Conservation (phyloP, 2,797 vertebrate genomes). For the Oreochromis mossambicus region DNA sequence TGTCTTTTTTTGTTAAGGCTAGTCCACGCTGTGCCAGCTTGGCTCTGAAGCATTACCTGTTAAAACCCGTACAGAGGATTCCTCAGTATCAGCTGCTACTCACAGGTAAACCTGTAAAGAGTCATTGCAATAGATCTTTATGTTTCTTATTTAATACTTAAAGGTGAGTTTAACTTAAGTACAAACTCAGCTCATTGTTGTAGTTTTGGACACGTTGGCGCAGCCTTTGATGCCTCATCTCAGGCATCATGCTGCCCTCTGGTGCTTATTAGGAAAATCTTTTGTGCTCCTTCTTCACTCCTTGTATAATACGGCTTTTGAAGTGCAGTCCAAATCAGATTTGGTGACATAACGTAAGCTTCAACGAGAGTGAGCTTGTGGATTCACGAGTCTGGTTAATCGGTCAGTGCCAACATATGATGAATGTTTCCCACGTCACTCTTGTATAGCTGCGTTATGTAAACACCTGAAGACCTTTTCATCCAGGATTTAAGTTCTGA, state of each 20-base stretch:
- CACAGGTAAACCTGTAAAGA: constrained; percentile 78
- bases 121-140: not conserved
- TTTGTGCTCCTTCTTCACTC: not conserved
- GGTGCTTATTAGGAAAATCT: constrained; percentile 1
- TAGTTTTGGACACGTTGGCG: not conserved
- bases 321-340: constrained; percentile 40
- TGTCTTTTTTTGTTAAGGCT: constrained; percentile 73
- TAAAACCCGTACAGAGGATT: constrained; percentile 97
- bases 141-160: not conserved
- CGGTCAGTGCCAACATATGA: constrained; percentile 26
- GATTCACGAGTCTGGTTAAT: constrained; percentile 30
- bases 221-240: not conserved
- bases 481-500: constrained; percentile 27
- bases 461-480: constrained; percentile 40
- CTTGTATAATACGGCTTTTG: constrained; percentile 41
- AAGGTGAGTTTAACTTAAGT: not conserved
- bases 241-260: constrained; percentile 43
- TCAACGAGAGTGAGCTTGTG: constrained; percentile 38
- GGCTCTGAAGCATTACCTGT: constrained; percentile 93
- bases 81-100: constrained; percentile 94
- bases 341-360: constrained; percentile 63
- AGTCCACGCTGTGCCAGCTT: constrained; percentile 89
- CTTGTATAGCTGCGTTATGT: constrained; percentile 46
- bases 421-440: constrained; percentile 41
- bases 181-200: not conserved